These are phyloP conservation scores for Andrena marginata DNA, from an alignment of 2,888 invertebrate species.

Conservation along the genomic window DNA sequence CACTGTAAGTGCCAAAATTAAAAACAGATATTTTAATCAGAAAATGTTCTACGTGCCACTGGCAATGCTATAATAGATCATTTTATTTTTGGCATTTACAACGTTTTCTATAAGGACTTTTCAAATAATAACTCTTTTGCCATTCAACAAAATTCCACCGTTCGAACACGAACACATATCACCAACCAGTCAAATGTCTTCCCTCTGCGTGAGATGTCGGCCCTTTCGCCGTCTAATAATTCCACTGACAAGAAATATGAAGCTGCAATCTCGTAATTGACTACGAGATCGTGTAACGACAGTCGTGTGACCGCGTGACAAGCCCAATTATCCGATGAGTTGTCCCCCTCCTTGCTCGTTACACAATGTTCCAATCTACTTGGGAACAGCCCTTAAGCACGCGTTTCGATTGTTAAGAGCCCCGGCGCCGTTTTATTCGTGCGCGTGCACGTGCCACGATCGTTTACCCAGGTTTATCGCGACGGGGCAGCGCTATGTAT, in stretches of 20 bases:
- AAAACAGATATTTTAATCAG: no score
- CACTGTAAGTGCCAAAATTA: no score
- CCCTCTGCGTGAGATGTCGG: background rate
- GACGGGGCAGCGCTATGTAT: background rate
- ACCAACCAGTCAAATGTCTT: no score
- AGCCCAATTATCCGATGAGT: conserved; percentile 66
- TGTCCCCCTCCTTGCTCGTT: conserved; percentile 35
- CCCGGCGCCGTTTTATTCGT: conserved; percentile 20
- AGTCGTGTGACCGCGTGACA: conserved; percentile 57
- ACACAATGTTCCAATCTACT: conserved; percentile 62
- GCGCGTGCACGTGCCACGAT: conserved; percentile 34
- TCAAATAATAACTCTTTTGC: no score
- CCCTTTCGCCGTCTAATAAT: conserved; percentile 1
- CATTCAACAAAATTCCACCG: no score
- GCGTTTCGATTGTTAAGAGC: conserved; percentile 55
- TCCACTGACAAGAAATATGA: conserved; percentile 43
- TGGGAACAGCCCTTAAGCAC: conserved; percentile 56
- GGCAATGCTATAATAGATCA: no score
- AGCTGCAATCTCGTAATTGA: conserved; percentile 48
- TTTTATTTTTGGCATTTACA: no score
- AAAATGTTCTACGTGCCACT: no score
- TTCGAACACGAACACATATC: no score
- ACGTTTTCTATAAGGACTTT: no score
- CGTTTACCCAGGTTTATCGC: conserved; percentile 35
- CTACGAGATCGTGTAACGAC: conserved; percentile 59